A percentile compares a stretch with the other conserved stretches of the same genome.
These are phyloP conservation scores for Catocala fraxini DNA, from an alignment of 2,888 invertebrate species.

Conservation along the genomic window DNA sequence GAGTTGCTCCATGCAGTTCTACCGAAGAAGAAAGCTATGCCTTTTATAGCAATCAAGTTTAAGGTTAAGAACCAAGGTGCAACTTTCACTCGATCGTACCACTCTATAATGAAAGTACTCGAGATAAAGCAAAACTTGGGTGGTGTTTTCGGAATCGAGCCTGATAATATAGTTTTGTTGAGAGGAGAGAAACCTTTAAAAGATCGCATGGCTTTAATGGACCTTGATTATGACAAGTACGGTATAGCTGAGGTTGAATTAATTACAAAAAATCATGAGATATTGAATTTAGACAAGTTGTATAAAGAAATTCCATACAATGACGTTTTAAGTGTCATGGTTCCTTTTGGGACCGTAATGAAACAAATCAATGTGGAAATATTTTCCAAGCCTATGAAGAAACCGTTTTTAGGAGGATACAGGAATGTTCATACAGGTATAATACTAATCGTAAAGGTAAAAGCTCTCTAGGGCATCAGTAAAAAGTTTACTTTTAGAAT, in stretches of 20 bases:
- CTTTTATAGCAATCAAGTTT: slow-evolving; percentile 83
- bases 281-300: slow-evolving; percentile 75
- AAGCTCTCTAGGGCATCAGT: too few relatives aligned
- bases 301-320: slow-evolving; percentile 78
- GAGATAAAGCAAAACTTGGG: slow-evolving; percentile 89
- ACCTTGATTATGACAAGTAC: slow-evolving; percentile 82
- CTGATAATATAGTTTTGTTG: slow-evolving; percentile 80
- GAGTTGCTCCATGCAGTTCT: slow-evolving; percentile 74
- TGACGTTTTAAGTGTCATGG: slow-evolving; percentile 79
- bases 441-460: too few relatives aligned
- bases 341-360: slow-evolving; percentile 72
- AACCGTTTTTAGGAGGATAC: slow-evolving; percentile 95
- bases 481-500: too few relatives aligned
- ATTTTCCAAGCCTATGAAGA: slow-evolving; percentile 85
- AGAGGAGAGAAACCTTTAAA: slow-evolving; percentile 77
- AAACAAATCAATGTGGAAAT: slow-evolving; percentile 84
- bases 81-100: slow-evolving; percentile 85
- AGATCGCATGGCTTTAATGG: slow-evolving; percentile 77
- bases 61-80: slow-evolving; percentile 74
- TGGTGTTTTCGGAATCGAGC: slow-evolving; percentile 86
- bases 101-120: slow-evolving; percentile 83
- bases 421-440: slow-evolving; percentile 90
- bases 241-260: slow-evolving; percentile 82
- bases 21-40: slow-evolving; percentile 76
- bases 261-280: slow-evolving; percentile 74